Base-by-base conservation (phyloP, 53 echinoderm and acorn worm species). In the Henricia sp. region DNA sequence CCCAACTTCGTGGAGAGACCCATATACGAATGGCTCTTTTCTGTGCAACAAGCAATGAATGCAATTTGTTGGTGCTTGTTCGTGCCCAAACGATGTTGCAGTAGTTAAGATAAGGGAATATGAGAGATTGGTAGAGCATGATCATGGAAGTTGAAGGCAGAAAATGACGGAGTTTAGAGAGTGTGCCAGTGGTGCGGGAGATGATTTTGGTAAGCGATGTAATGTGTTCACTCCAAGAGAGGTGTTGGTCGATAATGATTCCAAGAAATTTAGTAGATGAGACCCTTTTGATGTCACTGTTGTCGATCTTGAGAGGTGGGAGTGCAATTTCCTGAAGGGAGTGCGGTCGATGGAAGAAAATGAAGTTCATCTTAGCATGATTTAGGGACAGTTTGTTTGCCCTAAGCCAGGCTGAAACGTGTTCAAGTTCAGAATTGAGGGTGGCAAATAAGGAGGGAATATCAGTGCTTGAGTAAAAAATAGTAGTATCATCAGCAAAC, bases 301-400 rank as follows among this genome's bases (percentile, higher is more conserved):
- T 38, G 27, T 74, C 55, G 1, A 54, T 54, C 3, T 1, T 74
- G 1, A 74, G 21, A 3, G 37, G 74, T 2, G 74, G 74, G 3
- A 72, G 33, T 17, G 35, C 21, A 35, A 51, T 33, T 17, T 51
- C 46, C 34, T 16, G 16, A 51, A 21, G 10, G 28, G 27, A 29
- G 29, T 3, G 33, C 29, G 72, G 11, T 17, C 52, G 50, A 1
- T 1, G 3, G 32, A 54, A 74, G 23, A 48, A 54, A 55, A 74
- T 74, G 54, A 74, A 74, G 0, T 54, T 54, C 3, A 37, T 74
- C 38, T 74, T 74, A 38, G 74, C 28, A n/a, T 20, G 37, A 14
- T 74, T 74, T 6, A 54, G 17, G 32, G 55, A 74, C 1, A 54
- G 74, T 37, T 74, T 74, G 55, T 74, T 68, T 40, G 68, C 68